Percentiles rank a stretch among this genome's conserved stretches.
These are phyloP conservation scores for Sinohyriopsis cumingii DNA, from an alignment of 2,888 invertebrate species.

Conservation along the genomic window DNA sequence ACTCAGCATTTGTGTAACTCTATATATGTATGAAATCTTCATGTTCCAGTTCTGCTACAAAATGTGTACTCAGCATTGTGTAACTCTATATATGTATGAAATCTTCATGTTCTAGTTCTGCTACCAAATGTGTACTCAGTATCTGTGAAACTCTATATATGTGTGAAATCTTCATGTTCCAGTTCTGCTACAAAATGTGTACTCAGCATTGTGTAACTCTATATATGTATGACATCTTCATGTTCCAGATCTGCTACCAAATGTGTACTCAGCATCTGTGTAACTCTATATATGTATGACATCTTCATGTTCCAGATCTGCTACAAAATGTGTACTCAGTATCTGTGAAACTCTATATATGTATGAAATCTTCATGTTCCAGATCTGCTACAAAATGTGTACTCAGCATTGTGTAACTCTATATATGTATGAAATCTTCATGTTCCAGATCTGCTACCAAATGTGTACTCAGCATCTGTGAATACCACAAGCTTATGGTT, in stretches of 20 bases:
- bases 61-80: constrained; percentile 64
- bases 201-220: constrained; percentile 51
- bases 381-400: constrained; percentile 63
- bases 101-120: constrained; percentile 45
- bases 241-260: constrained; percentile 58
- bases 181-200: constrained; percentile 63
- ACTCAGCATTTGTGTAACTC: constrained; percentile 61
- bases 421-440: background rate
- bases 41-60: constrained; percentile 55
- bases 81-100: background rate
- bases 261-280: constrained; percentile 65
- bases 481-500: constrained; percentile 62
- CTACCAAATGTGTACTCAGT: constrained; percentile 60
- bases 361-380: constrained; percentile 16
- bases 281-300: background rate
- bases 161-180: constrained; percentile 16
- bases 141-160: constrained; percentile 56
- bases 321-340: constrained; percentile 60
- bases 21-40: background rate
- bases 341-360: constrained; percentile 54
- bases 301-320: constrained; percentile 45
- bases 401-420: constrained; percentile 40
- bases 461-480: constrained; percentile 65
- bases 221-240: background rate
- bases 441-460: constrained; percentile 58